Evolutionary conservation across 2,113 vertebrate species (phyloP).

Genomic region (Campylorhamphus procurvoides): DNA sequence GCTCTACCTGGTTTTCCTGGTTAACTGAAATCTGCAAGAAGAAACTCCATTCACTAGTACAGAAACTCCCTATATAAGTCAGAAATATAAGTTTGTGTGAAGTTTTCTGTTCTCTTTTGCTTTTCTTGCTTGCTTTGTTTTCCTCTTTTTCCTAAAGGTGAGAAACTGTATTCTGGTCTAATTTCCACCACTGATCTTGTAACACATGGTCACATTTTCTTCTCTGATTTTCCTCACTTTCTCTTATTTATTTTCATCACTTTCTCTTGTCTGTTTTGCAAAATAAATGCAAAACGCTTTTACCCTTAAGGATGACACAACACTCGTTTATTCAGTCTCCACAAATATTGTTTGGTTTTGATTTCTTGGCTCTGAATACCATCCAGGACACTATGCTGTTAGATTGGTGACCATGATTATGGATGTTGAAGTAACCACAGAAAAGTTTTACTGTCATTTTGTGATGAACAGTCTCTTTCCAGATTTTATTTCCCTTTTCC

Average conservation of each 20-base stretch:
- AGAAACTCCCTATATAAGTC: not conserved
- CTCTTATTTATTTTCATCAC: not conserved
- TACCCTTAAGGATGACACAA: not conserved
- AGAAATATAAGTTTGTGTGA: not conserved
- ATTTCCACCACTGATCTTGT: not conserved
- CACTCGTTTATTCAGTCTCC: not conserved
- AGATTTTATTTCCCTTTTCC: not conserved
- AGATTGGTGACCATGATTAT: not conserved
- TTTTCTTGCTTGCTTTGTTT: not conserved
- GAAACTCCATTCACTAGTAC: not conserved
- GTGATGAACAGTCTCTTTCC: not conserved
- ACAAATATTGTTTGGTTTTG: not conserved
- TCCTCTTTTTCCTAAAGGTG: not conserved
- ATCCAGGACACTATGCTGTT: not conserved
- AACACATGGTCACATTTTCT: not conserved
- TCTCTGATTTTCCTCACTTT: not conserved
- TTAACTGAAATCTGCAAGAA: not conserved
- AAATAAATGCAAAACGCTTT: not conserved
- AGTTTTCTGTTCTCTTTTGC: not conserved
- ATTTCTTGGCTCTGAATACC: not conserved
- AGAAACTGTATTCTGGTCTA: not conserved
- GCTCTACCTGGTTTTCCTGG: conserved; percentile 8
- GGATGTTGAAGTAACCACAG: not conserved
- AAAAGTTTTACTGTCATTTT: not conserved
- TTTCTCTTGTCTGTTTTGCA: not conserved